Base-by-base conservation (phyloP, 2,113 vertebrate species). In the Hemicordylus capensis region DNA sequence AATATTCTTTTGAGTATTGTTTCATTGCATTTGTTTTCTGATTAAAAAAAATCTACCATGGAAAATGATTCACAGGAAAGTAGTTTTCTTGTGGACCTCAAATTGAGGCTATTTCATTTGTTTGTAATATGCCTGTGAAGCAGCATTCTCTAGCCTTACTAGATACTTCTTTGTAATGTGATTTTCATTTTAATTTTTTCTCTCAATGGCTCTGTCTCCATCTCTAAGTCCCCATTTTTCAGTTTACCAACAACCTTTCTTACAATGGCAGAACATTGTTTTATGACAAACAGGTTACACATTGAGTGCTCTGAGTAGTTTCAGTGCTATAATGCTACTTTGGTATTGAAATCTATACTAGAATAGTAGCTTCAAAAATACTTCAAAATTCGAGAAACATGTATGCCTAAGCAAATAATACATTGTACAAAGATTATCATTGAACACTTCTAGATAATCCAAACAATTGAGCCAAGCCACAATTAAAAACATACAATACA, bases 131-230 rank as follows among this genome's bases (percentile, higher is more conserved):
- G 51, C 44, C 66, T 26, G 20, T 48, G 5, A 11, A n/a, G 20
- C 63, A 26, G 31, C n/a, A 51, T 67, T 51, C 8, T 51, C 1
- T 48, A 64, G 31, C 12, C 6, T 48, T 51, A 11, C 63, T 34
- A 63, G 54, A 44, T 78, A 64, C 28, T 46, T 64, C 78, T 28
- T 34, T 67, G 51, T 34, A 58, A 14, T 78, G 80, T 89, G 63
- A 90, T 59, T 85, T 85, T 85, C 22, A 81, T 37, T 4, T 78
- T 85, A n/a, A n/a, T n/a, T n/a, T n/a, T n/a, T n/a, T n/a, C n/a
- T n/a, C n/a, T n/a, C n/a, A n/a, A n/a, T n/a, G n/a, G n/a, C n/a
- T n/a, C n/a, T n/a, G n/a, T n/a, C n/a, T n/a, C n/a, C n/a, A n/a
- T n/a, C n/a, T n/a, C n/a, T n/a, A 73, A 73, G 26, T 73, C 12